Percentiles rank a stretch among this genome's conserved stretches.
phyloP scores from a whole-genome alignment of 37 sponge, comb jelly and placozoan genomes.

The Corticium candelabrum region DNA sequence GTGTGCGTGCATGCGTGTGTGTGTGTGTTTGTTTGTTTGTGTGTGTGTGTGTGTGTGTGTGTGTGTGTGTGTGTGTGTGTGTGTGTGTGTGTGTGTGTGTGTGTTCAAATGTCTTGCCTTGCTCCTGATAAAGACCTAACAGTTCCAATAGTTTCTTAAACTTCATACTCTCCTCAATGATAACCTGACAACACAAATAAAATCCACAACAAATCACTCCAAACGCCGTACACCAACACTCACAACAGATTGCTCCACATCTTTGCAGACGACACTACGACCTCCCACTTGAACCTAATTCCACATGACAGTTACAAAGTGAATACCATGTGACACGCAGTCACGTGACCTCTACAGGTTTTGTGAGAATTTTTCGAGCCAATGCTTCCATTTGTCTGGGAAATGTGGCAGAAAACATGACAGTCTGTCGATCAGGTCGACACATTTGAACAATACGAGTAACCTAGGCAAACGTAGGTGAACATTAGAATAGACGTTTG shows the following conservation, averaged over 20 bases:
- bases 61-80: too few species aligned
- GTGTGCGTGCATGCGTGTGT: too few species aligned
- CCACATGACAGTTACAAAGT: not conserved
- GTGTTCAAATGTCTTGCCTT: constrained; percentile 31
- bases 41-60: too few species aligned
- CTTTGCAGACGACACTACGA: constrained; percentile 89
- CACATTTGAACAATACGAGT: constrained; percentile 65
- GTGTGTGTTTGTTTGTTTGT: too few species aligned
- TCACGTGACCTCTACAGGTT: constrained; percentile 65
- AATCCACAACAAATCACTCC: not conserved
- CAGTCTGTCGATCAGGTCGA: constrained; percentile 91
- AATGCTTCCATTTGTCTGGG: constrained; percentile 98
- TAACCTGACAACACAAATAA: not conserved
- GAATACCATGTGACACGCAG: not conserved
- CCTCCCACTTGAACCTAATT: constrained; percentile 85
- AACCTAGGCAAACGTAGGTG: not conserved
- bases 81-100: too few species aligned
- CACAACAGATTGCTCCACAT: constrained; percentile 84
- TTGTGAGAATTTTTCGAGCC: constrained; percentile 81
- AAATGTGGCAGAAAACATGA: constrained; percentile 99
- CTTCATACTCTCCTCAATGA: constrained; percentile 79
- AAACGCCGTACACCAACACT: not conserved
- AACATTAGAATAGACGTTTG: too few species aligned
- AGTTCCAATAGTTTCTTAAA: constrained; percentile 92
- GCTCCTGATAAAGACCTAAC: constrained; percentile 73